Evolutionary conservation across 1,140 invertebrate genomes (phyloP).

Genomic region (Saccostrea echinata): DNA sequence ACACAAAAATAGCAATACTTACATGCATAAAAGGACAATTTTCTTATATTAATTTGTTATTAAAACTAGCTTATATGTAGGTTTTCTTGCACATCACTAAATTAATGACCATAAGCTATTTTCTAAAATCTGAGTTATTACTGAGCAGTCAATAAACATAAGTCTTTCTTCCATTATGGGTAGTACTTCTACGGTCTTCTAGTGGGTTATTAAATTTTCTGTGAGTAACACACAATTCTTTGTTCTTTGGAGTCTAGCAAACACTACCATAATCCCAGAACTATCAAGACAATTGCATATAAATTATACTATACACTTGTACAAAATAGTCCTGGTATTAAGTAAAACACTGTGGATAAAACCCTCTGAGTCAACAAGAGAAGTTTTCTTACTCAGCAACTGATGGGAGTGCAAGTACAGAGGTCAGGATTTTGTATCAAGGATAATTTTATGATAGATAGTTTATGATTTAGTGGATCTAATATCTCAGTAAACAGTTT

Average conservation of each 20-base stretch:
- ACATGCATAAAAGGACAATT: too few relatives aligned
- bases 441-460: background rate
- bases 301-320: background rate
- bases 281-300: background rate
- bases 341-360: background rate
- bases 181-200: too few relatives aligned
- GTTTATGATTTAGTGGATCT: background rate
- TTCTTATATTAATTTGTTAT: too few relatives aligned
- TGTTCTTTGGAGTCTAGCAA: background rate
- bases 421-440: background rate
- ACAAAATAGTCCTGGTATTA: background rate
- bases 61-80: too few relatives aligned
- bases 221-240: constrained; percentile 1
- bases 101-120: background rate
- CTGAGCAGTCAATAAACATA: too few relatives aligned
- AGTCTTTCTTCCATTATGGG: too few relatives aligned
- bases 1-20: background rate
- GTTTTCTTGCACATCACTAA: background rate
- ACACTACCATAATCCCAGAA: background rate
- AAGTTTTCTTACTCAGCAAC: constrained; percentile 1
- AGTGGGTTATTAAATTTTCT: background rate
- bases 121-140: too few relatives aligned
- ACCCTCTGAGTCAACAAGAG: constrained; percentile 27
- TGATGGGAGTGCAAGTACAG: background rate
- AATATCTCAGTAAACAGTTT: background rate